Conservation (phyloP, 2,797 vertebrate genomes). For the Phaenicophaeus curvirostris region DNA sequence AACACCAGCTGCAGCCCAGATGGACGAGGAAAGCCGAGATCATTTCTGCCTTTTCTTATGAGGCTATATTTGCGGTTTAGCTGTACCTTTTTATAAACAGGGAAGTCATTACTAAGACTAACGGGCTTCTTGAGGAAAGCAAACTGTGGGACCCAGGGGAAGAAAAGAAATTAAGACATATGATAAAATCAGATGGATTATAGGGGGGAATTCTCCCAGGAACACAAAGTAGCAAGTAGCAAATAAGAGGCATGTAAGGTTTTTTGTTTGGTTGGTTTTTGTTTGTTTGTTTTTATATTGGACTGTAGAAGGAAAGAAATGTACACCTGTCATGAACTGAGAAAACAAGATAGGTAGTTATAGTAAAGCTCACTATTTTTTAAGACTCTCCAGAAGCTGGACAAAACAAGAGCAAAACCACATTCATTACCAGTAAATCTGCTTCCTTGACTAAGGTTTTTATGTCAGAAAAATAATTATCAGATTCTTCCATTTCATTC, state of each 20-base stretch:
- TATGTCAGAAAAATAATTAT: not conserved
- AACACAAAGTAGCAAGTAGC: not conserved
- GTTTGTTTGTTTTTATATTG: not conserved
- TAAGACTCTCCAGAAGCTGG: not conserved
- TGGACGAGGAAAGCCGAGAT: not conserved
- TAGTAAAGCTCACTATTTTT: not conserved
- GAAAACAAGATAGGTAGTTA: not conserved
- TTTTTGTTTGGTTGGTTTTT: too few species aligned
- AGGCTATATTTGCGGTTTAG: not conserved
- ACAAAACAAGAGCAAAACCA: not conserved
- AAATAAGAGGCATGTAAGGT: not conserved
- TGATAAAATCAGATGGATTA: not conserved
- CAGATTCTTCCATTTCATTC: not conserved
- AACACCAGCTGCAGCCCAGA: not conserved
- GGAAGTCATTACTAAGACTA: not conserved
- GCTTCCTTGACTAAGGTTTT: not conserved
- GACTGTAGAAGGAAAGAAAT: not conserved
- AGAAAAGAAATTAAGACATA: not conserved
- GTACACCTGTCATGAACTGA: not conserved
- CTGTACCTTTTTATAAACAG: not conserved
- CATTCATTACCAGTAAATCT: not conserved
- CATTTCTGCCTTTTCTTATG: not conserved
- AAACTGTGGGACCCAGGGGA: not conserved
- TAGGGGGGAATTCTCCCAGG: not conserved
- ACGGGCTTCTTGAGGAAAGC: not conserved